A percentile compares a stretch with the other conserved stretches of the same genome.
These are phyloP conservation scores for Sphinx pinastri DNA, from an alignment of 2,888 invertebrate species.

Conservation along the genomic window DNA sequence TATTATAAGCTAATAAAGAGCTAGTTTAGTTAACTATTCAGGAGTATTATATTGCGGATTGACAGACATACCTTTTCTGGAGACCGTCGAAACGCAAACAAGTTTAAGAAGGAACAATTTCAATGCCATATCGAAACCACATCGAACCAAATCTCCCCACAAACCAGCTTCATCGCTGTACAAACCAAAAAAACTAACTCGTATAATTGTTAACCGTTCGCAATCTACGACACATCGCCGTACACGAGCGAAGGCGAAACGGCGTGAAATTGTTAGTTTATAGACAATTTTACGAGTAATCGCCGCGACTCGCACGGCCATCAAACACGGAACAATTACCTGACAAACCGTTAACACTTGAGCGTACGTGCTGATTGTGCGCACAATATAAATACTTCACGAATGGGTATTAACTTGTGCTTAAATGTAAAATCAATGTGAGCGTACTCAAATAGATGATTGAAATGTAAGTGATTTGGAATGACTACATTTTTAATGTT, in stretches of 20 bases:
- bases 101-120: no score
- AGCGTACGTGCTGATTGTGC: conserved; percentile 6
- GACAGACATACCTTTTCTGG: no score
- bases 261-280: conserved; percentile 29
- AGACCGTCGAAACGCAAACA: no score
- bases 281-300: conserved; percentile 25
- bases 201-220: conserved; percentile 9
- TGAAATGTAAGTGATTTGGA: no score
- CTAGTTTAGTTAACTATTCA: no score
- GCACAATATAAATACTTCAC: neutral
- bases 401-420: neutral
- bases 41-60: no score
- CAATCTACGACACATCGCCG: neutral
- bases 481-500: no score
- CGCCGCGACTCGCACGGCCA: conserved; percentile 16
- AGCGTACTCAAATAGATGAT: no score
- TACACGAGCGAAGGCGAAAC: conserved; percentile 1
- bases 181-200: conserved; percentile 11
- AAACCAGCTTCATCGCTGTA: neutral
- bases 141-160: neutral
- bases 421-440: no score
- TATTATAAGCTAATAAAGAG: no score
- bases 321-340: conserved; percentile 27
- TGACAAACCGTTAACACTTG: conserved; percentile 6
- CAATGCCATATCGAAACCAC: neutral